Base-by-base conservation (phyloP, 1,140 invertebrate genomes). In the Drosophila insularis region DNA sequence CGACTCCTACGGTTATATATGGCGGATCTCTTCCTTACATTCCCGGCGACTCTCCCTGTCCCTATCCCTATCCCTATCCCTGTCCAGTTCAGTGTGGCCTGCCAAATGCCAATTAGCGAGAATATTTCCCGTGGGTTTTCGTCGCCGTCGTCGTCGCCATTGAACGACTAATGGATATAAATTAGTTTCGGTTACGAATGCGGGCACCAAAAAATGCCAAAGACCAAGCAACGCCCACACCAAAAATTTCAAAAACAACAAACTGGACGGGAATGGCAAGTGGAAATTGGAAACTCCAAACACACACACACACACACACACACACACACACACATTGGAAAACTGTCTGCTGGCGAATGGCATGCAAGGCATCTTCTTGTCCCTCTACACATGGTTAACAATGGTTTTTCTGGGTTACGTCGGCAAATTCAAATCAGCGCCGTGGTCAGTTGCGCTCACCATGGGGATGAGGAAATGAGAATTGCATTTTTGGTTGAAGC, bases 51-150 rank as follows among this genome's bases (percentile, higher is more conserved):
- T 3, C 8, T 13, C 35, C 1, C 35, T 11, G 3, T 13, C 11
- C 3, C 8, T 35, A 8, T 35, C 7, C 32, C 0, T 23, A 32
- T 8, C 13, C 35, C n/a, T 32, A 32, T 61, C 58, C 58, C 13
- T 13, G 11, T 11, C 11, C 35, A 37, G 35, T 37, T 11, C 35
- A 11, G 11, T 37, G 32, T 58, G 53, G 71, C 64, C 73, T 81
- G 78, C 74, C 80, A 80, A 85, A 77, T 84, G 69, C 78, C 81
- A 85, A 85, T 85, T 85, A 85, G 81, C 68, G 74, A 54, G 86
- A 86, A 85, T 86, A 86, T 85, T 85, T 85, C 74, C 62, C 53
- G 64, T 63, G 59, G 64, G 40, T 50, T 19, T 21, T 50, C 43
- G 17, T 21, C 17, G 43, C 19, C 5, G 14, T 46, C 40, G 40